phyloP scores from a whole-genome alignment of 2,797 vertebrate species.

The Coccyzus lansbergi region DNA sequence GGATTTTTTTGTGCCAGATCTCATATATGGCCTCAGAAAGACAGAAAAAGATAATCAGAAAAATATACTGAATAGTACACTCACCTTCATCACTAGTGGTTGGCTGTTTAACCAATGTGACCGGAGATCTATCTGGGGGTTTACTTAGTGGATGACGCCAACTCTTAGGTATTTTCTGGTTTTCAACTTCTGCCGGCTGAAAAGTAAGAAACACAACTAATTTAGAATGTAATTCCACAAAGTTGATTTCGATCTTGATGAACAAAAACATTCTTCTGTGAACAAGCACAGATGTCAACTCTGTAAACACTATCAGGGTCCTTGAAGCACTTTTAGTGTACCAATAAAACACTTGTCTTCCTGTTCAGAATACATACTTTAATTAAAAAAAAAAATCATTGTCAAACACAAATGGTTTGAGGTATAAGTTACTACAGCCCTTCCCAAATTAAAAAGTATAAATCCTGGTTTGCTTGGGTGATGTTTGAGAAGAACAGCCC shows the following conservation, averaged over 20 bases:
- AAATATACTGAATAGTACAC: not conserved
- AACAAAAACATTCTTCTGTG: not conserved
- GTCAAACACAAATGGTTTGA: not conserved
- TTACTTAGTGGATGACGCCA: slow-evolving; percentile 93
- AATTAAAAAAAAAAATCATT: not conserved
- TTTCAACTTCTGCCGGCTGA: slow-evolving; percentile 59
- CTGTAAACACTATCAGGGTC: not conserved
- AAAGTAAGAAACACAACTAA: not conserved
- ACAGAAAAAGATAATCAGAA: not conserved
- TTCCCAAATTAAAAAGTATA: not conserved
- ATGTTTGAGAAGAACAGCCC: not conserved
- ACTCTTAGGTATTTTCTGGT: slow-evolving; percentile 87
- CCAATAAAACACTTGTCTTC: not conserved
- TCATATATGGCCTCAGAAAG: not conserved
- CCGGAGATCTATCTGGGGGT: slow-evolving; percentile 89
- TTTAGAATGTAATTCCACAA: not conserved
- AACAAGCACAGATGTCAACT: not conserved
- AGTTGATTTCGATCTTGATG: not conserved
- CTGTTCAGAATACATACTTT: not conserved
- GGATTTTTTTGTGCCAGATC: too few species aligned
- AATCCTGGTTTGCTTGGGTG: not conserved
- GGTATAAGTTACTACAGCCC: not conserved
- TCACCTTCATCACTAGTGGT: slow-evolving; percentile 89
- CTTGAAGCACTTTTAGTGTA: not conserved
- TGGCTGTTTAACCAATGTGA: slow-evolving; percentile 92